phyloP scores from a whole-genome alignment of 2,888 invertebrate genomes.

The Lampropteryx suffumata region DNA sequence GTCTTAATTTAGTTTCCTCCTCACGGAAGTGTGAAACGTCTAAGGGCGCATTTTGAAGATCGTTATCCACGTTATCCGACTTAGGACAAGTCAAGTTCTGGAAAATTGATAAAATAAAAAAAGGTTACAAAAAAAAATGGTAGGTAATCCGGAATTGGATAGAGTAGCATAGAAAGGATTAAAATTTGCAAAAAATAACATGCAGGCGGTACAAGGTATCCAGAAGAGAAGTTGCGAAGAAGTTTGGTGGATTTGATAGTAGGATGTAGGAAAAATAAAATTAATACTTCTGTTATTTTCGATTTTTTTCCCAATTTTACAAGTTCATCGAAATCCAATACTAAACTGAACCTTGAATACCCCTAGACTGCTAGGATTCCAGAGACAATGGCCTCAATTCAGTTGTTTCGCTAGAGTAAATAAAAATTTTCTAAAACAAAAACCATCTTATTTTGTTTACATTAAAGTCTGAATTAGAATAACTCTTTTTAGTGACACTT shows the following conservation, averaged over 20 bases:
- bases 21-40: constrained; percentile 91
- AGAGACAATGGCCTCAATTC: no score
- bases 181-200: constrained; percentile 30
- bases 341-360: no score
- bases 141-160: constrained; percentile 7
- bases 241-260: not conserved
- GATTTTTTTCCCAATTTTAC: not conserved
- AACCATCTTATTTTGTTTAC: no score
- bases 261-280: not conserved
- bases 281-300: not conserved
- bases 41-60: constrained; percentile 86
- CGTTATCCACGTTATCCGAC: constrained; percentile 68
- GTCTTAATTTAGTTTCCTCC: constrained; percentile 89
- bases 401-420: no score
- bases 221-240: not conserved
- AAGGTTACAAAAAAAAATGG: constrained; percentile 44
- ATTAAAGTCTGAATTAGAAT: no score
- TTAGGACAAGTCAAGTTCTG: constrained; percentile 66
- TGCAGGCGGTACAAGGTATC: constrained; percentile 35
- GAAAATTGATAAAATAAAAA: constrained; percentile 44
- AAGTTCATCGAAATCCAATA: no score
- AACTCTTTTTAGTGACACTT: no score
- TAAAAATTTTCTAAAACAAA: no score
- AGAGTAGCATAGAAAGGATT: not conserved
- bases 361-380: no score